Evolutionary conservation across 2,888 invertebrate species (phyloP), one percentile per base, ranked within the genome.

Genomic region (Rosalia funebris): DNA sequence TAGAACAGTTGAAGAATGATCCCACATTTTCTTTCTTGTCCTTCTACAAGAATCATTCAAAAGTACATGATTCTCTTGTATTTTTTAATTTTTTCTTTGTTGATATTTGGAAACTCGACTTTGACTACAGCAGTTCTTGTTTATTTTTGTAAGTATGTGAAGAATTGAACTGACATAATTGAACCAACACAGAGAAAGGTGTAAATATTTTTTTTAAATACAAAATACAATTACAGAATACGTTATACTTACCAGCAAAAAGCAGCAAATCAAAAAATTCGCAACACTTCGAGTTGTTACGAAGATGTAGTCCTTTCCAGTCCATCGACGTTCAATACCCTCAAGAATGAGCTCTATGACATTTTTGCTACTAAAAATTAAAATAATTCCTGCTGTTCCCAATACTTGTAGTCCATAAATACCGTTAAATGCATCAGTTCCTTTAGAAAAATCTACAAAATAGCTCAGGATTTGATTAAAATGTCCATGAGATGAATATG

Each of bases 321-420:
- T 12, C 1, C 5, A 31, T 15, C 7, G 12, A 34, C 5, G 1
- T 16, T 16, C 34, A 16, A 17, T 2, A 11, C 0, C n/a, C 14
- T 47, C 0, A 10, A 47, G 41, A 12, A 57, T 48, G 3, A 62
- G 37, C 1, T 46, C 7, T 14, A 36, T 54, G 5, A 62, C 20
- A 20, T 56, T 55, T 31, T 58, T 55, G 17, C 17, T 58, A 5
- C 55, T n/a, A 46, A 50, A 50, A 14, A 62, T 25, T 10, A 62
- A 36, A 34, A 55, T 55, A 45, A 47, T 10, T 1, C 58, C 58
- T 31, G 39, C 16, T 14, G 54, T 62, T 14, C 55, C 58, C 7
- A 67, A 37, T 15, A 67, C 60, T 32, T 67, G 59, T 17, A 53
- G 11, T 14, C 66, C 66, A 25, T 61, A 67, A 16, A 67, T 60